A percentile compares a stretch with the other conserved stretches of the same genome.
These are phyloP conservation scores for Bombus difficillimus DNA, from an alignment of 1,140 invertebrate genomes.

Conservation along the genomic window DNA sequence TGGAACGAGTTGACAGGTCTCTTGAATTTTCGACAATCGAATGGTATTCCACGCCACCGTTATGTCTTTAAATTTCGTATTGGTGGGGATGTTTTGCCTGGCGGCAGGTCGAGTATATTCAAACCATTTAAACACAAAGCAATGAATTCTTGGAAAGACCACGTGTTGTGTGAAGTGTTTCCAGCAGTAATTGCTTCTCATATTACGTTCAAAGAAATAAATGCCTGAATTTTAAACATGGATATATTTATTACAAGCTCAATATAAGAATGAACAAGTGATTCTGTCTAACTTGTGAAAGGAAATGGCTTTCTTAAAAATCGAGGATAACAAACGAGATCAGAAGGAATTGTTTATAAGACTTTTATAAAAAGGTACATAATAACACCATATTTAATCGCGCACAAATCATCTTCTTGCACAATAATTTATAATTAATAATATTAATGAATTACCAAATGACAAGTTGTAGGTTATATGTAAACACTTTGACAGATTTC, in stretches of 20 bases:
- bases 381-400: not conserved
- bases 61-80: not conserved
- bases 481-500: no score
- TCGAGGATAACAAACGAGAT: no score
- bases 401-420: not conserved
- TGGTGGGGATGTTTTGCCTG: not conserved
- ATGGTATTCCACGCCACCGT: not conserved
- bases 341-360: no score
- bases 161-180: not conserved
- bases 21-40: not conserved
- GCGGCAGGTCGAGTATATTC: not conserved
- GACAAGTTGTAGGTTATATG: not conserved
- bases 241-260: no score
- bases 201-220: not conserved
- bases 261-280: not conserved
- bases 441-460: not conserved
- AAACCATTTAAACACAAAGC: not conserved
- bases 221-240: not conserved
- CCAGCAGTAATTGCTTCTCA: not conserved
- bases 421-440: not conserved
- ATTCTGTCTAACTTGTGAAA: not conserved
- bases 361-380: not conserved
- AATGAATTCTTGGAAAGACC: not conserved
- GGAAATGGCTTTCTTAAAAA: no score
- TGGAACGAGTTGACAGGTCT: not conserved